Evolutionary conservation across 2,888 invertebrate species (phyloP), one percentile per base, ranked within the genome.

Genomic region (Eutolmus rufibarbis): DNA sequence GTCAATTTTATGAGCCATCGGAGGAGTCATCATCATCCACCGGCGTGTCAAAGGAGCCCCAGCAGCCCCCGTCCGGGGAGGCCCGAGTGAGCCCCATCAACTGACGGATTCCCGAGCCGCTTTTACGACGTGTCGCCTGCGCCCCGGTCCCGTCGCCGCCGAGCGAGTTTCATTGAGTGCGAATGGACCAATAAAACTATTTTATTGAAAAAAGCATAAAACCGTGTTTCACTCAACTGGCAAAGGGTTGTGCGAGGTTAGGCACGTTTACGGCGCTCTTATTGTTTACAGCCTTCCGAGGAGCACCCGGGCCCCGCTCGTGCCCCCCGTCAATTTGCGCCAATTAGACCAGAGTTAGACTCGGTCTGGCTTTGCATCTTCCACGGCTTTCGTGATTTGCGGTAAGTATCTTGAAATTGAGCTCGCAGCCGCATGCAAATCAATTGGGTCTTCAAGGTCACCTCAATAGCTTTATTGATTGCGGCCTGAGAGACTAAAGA

Each of bases 101-200:
- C 51, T 56, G 34, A 81, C 81, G 34, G 31, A 81, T 56, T 51
- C 31, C 56, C 40, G 74, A 31, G 43, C 31, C 74, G 37, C 46
- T 85, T 85, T 74, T 74, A 85, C 28, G 74, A 46, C 85, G 23
- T 3, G 9, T 31, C 23, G 19, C 34, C 19, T 78, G 40, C 40
- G 4, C 40, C 23, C 40, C 77, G 37, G 77, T 1, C 5, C n/a
- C 14, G n/a, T n/a, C 51, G 51, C 51, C 12, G 90, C 88, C 37
- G 89, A 89, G 89, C 89, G 89, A 90, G 90, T 90, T 90, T 90
- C 51, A 89, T 90, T 89, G 88, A 90, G 90, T 89, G 88, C 88
- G 90, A 90, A 89, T 90, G 90, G 89, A 89, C 88, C 88, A 90
- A 90, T 90, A 89, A 90, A 90, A 90, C 90, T 90, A 90, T 90